Percentiles rank a stretch among this genome's conserved stretches.
Conservation (phyloP, 2,888 invertebrate genomes). For the Osedax fenrisi region DNA sequence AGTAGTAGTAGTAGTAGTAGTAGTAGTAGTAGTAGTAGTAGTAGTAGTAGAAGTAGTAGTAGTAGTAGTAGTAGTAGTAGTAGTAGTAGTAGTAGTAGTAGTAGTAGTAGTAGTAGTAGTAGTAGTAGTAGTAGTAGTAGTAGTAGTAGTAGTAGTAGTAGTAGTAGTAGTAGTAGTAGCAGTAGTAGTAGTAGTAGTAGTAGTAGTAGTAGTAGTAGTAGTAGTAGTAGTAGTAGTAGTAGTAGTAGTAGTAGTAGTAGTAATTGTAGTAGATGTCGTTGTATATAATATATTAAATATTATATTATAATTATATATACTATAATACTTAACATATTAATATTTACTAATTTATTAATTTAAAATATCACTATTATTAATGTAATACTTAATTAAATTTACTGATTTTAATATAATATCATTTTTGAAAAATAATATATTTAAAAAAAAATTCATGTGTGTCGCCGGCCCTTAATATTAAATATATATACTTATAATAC, state of each 20-base stretch:
- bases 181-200: slow-evolving; percentile 29
- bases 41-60: neutral
- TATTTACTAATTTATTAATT: no score
- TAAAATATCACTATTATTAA: no score
- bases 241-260: slow-evolving; percentile 26
- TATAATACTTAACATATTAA: no score
- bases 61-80: neutral
- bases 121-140: slow-evolving; percentile 27
- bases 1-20: neutral
- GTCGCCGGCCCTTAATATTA: no score
- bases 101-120: neutral
- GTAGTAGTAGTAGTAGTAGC: slow-evolving; percentile 28
- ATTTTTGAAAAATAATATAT: no score
- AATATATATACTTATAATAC: no score
- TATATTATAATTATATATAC: slow-evolving; percentile 18
- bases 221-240: slow-evolving; percentile 24
- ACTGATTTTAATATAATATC: no score
- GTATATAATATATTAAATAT: neutral
- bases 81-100: neutral
- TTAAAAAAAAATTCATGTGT: no score
- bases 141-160: slow-evolving; percentile 29
- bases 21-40: neutral
- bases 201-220: slow-evolving; percentile 26
- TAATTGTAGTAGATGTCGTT: slow-evolving; percentile 21
- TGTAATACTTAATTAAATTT: no score